Evolutionary conservation across 2,113 vertebrate species (phyloP), one percentile per base, ranked within the genome.

Genomic region (Cephalophus harveyi): DNA sequence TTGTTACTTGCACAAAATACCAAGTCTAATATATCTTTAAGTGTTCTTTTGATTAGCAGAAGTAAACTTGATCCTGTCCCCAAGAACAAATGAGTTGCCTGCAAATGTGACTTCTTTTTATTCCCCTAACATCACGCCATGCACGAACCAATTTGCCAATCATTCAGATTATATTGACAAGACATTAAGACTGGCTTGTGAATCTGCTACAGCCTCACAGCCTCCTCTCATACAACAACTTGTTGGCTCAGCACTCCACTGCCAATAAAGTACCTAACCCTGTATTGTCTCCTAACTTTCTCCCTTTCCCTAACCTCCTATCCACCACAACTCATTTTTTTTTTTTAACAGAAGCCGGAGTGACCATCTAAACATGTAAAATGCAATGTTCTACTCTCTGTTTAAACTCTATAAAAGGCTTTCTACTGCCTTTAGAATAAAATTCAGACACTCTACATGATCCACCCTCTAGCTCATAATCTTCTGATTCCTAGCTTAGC

Each of bases 1-100:
- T 96, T 97, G 82, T 78, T 95, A 27, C 67, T 92, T 28, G 90
- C 83, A 60, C 28, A 78, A 95, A 97, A 89, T 54, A 87, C 64
- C 36, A 87, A 96, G 40, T 79, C 74, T 78, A 89, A 91, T 85
- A 27, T 95, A 84, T 91, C 16, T 93, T 86, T 84, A 92, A 97
- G 40, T 81, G 21, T 95, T 96, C 33, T 89, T 97, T 93, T 97
- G 78, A 89, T 93, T 76, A 89, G 62, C 62, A 54, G 87, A 94
- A 92, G 11, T 54, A 97, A 90, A 82, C 11, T 21, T 98, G 50
- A 83, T 60, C n/a, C 59, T 96, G 30, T 93, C 28, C 28, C n/a
- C 60, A 93, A 89, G 60, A 94, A 95, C 57, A 94, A 96, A 85
- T 90, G 64, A 54, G 13, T 59, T 96, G 40, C 94, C 28, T 87